phyloP scores from a whole-genome alignment of 2,113 vertebrate genomes.

The Oreocharis arfaki region DNA sequence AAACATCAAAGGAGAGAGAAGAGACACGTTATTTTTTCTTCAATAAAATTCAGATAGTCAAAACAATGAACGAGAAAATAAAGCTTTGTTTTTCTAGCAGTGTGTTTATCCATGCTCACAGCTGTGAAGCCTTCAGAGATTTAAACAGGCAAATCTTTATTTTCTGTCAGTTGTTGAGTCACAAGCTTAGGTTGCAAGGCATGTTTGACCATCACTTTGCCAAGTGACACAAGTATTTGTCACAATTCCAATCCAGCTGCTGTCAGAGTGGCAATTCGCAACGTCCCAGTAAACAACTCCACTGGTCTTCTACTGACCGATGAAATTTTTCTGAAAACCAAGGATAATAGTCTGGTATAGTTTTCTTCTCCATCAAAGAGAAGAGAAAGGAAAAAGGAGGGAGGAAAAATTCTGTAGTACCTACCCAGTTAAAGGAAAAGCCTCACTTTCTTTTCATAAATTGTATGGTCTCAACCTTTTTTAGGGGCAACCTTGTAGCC shows the following conservation, averaged over 20 bases:
- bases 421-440: neutral
- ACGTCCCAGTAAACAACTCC: neutral
- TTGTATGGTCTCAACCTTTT: neutral
- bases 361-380: neutral
- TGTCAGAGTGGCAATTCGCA: neutral
- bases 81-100: slow-evolving; percentile 2
- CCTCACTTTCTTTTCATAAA: neutral
- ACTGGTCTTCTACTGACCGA: neutral
- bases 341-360: neutral
- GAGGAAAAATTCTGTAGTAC: neutral
- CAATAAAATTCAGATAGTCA: neutral
- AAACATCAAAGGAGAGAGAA: neutral
- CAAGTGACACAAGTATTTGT: slow-evolving; percentile 42
- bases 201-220: neutral
- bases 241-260: neutral
- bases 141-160: slow-evolving; percentile 52
- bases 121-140: slow-evolving; percentile 33
- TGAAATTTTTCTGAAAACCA: neutral
- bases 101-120: neutral
- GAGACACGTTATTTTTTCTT: neutral
- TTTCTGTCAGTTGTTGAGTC: slow-evolving; percentile 28
- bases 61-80: neutral
- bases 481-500: neutral
- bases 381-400: neutral
- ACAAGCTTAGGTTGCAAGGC: slow-evolving; percentile 23